These are phyloP conservation scores for Chymomyza fuscimana DNA, from an alignment of 2,888 invertebrate species.

Conservation along the genomic window DNA sequence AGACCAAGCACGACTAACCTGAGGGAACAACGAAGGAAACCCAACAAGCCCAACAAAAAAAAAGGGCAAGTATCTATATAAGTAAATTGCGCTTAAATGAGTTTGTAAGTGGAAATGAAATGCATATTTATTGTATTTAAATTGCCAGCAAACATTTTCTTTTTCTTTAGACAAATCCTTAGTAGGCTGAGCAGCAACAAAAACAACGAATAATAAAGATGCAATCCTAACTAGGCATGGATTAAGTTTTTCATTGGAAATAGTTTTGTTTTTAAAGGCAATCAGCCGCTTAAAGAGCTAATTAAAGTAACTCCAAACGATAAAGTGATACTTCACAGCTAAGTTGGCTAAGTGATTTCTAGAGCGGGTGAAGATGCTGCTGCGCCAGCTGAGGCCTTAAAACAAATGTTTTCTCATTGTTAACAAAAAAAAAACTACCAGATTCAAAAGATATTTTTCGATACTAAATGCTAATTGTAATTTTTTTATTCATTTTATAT, in stretches of 20 bases:
- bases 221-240: neutral
- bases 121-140: constrained; percentile 72
- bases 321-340: no score
- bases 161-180: constrained; percentile 20
- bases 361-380: no score
- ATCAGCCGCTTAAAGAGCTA: no score
- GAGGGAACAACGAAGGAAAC: neutral
- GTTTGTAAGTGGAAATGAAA: constrained; percentile 71
- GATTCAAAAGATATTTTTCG: no score
- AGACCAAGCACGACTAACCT: neutral
- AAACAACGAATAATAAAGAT: neutral
- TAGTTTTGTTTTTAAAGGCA: neutral
- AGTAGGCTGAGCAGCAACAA: neutral
- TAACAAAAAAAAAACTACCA: no score
- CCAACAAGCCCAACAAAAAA: neutral
- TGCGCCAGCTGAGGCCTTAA: no score
- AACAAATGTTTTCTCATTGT: no score
- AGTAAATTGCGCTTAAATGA: constrained; percentile 67
- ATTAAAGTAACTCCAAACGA: no score
- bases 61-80: constrained; percentile 55
- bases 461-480: no score
- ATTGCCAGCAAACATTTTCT: constrained; percentile 45
- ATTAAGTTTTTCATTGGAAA: neutral
- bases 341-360: no score
- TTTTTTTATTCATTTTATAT: no score